Percentiles rank a stretch among this genome's conserved stretches.
These are phyloP conservation scores for Syngnathus acus DNA, from an alignment of 2,797 vertebrate species.

Conservation along the genomic window DNA sequence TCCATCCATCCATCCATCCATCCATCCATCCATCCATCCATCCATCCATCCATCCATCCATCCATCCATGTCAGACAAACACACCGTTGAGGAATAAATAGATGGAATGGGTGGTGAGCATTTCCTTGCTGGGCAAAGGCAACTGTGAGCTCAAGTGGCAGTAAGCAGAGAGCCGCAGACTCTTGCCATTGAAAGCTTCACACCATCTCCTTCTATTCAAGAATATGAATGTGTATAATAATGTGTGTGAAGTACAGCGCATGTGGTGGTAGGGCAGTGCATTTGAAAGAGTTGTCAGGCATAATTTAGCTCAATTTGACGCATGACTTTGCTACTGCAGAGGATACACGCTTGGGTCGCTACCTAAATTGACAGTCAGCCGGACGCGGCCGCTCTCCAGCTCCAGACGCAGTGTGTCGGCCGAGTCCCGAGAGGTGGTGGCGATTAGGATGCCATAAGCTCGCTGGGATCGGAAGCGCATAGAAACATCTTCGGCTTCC, in stretches of 20 bases:
- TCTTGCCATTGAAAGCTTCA: constrained; percentile 94
- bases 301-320: constrained; percentile 10
- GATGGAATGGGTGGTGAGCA: constrained; percentile 44
- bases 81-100: constrained; percentile 4
- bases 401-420: constrained; percentile 90
- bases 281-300: constrained; percentile 20
- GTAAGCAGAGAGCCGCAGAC: constrained; percentile 96
- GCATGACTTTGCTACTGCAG: constrained; percentile 25
- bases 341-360: constrained; percentile 35
- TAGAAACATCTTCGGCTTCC: constrained; percentile 91
- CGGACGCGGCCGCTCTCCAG: constrained; percentile 91
- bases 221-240: constrained; percentile 16
- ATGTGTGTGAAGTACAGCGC: constrained; percentile 1
- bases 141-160: constrained; percentile 82
- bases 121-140: constrained; percentile 74
- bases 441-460: constrained; percentile 95
- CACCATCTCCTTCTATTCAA: constrained; percentile 71
- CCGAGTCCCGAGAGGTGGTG: constrained; percentile 90
- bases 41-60: neutral
- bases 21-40: neutral
- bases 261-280: neutral
- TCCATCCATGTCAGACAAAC: neutral
- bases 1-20: constrained; percentile 9
- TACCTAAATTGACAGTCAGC: constrained; percentile 98
- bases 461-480: constrained; percentile 92